Evolutionary conservation across 2,113 vertebrate species (phyloP).

Genomic region (Melanerpes aurifrons): DNA sequence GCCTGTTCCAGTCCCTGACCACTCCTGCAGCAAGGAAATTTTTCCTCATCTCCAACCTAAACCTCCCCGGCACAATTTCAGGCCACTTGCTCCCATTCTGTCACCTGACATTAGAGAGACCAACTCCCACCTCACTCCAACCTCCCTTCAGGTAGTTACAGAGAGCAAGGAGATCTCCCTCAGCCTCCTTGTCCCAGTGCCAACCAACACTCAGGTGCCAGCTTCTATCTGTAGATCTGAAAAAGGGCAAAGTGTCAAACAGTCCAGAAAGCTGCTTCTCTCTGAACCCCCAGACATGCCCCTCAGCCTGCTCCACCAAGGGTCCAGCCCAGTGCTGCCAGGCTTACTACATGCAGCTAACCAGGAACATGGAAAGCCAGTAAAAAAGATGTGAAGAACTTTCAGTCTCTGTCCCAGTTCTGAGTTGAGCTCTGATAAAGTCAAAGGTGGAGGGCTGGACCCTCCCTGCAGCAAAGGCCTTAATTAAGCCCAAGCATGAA

Average conservation of each 20-base stretch:
- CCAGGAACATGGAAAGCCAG: neutral
- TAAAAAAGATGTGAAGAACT: neutral
- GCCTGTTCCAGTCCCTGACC: too few species aligned
- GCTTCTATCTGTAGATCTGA: neutral
- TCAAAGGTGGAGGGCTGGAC: neutral
- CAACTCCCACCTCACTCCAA: too few species aligned
- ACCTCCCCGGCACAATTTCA: too few species aligned
- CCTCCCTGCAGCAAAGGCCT: neutral
- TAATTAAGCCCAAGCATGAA: neutral
- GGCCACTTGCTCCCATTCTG: too few species aligned
- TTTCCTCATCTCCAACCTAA: too few species aligned
- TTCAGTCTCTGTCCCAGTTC: neutral
- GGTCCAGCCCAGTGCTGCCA: neutral
- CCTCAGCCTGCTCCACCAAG: fast-evolving
- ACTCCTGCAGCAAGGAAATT: too few species aligned
- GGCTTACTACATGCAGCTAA: neutral
- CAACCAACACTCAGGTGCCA: fast-evolving
- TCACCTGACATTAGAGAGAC: too few species aligned
- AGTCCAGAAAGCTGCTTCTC: neutral
- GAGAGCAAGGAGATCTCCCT: too few species aligned
- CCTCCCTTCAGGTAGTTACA: too few species aligned
- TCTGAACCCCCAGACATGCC: neutral
- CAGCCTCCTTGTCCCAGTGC: too few species aligned
- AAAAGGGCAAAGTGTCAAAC: neutral
- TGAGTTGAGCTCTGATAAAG: neutral